A percentile compares a stretch with the other conserved stretches of the same genome.
These are phyloP conservation scores for Tenebrosternarchus preto DNA, from an alignment of 2,113 vertebrate genomes.

Conservation along the genomic window DNA sequence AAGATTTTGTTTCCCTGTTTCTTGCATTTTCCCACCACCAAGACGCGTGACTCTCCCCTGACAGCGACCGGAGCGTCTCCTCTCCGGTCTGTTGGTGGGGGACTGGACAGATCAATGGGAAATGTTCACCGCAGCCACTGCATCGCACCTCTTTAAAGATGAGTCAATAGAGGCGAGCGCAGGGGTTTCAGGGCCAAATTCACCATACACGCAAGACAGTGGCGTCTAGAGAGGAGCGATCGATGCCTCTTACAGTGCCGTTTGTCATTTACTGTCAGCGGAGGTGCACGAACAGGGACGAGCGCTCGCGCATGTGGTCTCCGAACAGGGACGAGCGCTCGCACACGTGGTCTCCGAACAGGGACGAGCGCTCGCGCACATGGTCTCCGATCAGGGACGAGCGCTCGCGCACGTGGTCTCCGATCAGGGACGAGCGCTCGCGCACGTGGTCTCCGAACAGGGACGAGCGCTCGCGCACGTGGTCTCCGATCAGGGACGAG, in stretches of 20 bases:
- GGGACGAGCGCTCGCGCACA: not conserved
- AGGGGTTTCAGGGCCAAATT: constrained; percentile 42
- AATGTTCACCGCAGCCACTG: constrained; percentile 37
- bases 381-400: too few relatives aligned
- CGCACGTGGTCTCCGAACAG: not conserved
- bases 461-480: not conserved
- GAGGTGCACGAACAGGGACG: not conserved
- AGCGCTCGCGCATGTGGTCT: not conserved
- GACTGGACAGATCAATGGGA: constrained; percentile 48
- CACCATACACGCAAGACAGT: constrained; percentile 27
- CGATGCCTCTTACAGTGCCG: constrained; percentile 42
- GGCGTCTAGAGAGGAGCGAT: constrained; percentile 36
- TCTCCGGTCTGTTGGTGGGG: not conserved
- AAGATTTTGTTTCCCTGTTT: constrained; percentile 22
- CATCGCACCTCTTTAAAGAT: constrained; percentile 41
- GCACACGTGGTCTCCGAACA: not conserved
- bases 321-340: too few relatives aligned
- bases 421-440: too few relatives aligned
- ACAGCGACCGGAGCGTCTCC: constrained; percentile 33
- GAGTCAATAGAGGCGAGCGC: constrained; percentile 44
- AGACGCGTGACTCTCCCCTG: constrained; percentile 34
- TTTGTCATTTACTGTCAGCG: constrained; percentile 41
- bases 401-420: not conserved
- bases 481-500: too few relatives aligned
- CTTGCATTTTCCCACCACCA: constrained; percentile 6